Evolutionary conservation across 2,113 vertebrate genomes (phyloP), one percentile per base, ranked within the genome.

Genomic region (Chaetura pelagica): DNA sequence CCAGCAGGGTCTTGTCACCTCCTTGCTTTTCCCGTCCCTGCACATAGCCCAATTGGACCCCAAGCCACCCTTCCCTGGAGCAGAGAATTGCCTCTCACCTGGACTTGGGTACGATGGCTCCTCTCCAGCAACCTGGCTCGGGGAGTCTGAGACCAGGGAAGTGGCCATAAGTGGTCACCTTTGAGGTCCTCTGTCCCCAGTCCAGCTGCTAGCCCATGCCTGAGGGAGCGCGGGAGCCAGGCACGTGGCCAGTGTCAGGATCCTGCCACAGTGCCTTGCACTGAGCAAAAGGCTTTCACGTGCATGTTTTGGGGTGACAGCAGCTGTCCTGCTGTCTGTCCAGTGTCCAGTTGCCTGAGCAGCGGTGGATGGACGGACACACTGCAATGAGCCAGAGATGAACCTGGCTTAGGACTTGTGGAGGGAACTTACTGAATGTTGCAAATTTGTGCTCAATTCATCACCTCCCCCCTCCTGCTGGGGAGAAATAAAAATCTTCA

Each of bases 21-120:
- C 30, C 52, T 38, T 0, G 0, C 24, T 67, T 49, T 51, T 38
- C n/a, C 74, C 48, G 34, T 75, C 17, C 21, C 32, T 4, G 3
- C 48, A 58, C 0, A 0, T n/a, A 30, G 54, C 22, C 29, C 5
- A 2, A 26, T 35, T 66, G 69, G 27, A 66, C 55, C 26, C 55
- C 3, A 2, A 88, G 82, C 58, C 84, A 48, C 44, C 24, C 24
- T 66, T 74, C 59, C 46, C n/a, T 2, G 1, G 12, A 76, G 42
- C 5, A 0, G 2, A 6, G 62, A 23, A 26, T 22, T 59, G 66
- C 18, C 42, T 67, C 19, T 55, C 71, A n/a, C 38, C 5, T 0
- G 29, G 27, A 7, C 16, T 3, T 1, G 6, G 66, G 46, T 80
- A 38, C 26, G 67, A 44, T 1, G 0, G 38, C 27, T 74, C 30